These are phyloP conservation scores for Cryptoprocta ferox DNA, from an alignment of 2,797 vertebrate genomes.

Conservation along the genomic window DNA sequence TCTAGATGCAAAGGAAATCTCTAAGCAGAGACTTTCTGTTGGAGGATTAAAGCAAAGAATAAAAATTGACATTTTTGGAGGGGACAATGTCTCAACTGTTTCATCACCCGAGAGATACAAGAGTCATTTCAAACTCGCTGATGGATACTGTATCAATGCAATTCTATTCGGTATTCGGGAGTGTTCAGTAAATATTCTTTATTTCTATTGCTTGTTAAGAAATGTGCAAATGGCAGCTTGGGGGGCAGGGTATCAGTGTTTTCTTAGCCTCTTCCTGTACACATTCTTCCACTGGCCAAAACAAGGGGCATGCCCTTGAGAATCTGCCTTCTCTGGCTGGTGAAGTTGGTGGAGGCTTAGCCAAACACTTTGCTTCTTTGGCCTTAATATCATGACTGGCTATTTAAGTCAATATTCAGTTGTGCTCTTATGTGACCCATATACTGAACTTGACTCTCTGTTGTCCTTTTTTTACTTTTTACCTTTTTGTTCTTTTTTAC, in stretches of 20 bases:
- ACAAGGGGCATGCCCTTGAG: background rate
- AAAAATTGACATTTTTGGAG: background rate
- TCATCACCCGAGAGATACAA: accelerated
- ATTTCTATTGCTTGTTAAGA: constrained; percentile 3
- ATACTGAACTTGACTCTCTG: background rate
- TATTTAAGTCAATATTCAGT: background rate
- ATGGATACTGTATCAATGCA: accelerated
- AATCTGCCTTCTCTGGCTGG: background rate
- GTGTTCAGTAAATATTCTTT: constrained; percentile 61
- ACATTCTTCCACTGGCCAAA: background rate
- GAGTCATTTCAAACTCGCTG: background rate
- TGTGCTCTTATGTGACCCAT: background rate
- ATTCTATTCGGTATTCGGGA: background rate
- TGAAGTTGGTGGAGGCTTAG: background rate
- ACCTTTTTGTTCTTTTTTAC: background rate
- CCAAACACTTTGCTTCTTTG: background rate
- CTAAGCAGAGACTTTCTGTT: constrained; percentile 54
- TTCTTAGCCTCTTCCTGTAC: background rate
- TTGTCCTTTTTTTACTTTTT: constrained; percentile 14
- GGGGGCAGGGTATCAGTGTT: background rate
- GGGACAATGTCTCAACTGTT: constrained; percentile 36
- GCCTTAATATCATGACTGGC: background rate
- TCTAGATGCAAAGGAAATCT: background rate
- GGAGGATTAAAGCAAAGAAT: background rate
- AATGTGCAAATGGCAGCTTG: background rate